These are phyloP conservation scores for Platalea minor DNA, from an alignment of 2,797 vertebrate species.

Conservation along the genomic window DNA sequence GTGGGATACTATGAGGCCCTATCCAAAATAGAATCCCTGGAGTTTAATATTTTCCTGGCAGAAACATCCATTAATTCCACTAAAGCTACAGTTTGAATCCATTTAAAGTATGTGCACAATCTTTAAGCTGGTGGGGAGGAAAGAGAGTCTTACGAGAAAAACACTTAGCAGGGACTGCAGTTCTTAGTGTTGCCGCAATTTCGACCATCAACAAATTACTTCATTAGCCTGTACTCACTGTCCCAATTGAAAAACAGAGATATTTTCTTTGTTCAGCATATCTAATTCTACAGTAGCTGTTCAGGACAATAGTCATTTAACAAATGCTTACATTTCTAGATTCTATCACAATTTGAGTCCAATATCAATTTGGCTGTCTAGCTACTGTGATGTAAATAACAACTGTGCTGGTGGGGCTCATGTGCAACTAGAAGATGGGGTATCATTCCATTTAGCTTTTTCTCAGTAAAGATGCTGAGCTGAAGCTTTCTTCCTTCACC, in stretches of 20 bases:
- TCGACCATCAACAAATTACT: not conserved
- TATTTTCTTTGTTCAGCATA: slow-evolving; percentile 5
- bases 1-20: not conserved
- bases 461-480: not conserved
- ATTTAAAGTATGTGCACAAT: not conserved
- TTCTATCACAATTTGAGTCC: not conserved
- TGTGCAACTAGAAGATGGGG: not conserved
- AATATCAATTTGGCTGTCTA: slow-evolving; percentile 4
- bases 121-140: not conserved
- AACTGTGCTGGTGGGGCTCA: not conserved
- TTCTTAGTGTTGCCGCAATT: not conserved
- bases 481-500: not conserved
- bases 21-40: not conserved
- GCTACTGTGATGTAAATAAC: not conserved
- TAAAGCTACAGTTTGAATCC: not conserved
- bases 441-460: not conserved
- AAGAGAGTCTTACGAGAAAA: not conserved
- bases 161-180: not conserved
- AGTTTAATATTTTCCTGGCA: not conserved
- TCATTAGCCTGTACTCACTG: not conserved
- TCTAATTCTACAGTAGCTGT: not conserved
- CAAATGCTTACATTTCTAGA: slow-evolving; percentile 29
- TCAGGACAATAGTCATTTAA: slow-evolving; percentile 12
- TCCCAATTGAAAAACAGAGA: not conserved
- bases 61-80: not conserved